Conservation (phyloP, 92 coral and sea anemone species). For the Heliopora coerulea region DNA sequence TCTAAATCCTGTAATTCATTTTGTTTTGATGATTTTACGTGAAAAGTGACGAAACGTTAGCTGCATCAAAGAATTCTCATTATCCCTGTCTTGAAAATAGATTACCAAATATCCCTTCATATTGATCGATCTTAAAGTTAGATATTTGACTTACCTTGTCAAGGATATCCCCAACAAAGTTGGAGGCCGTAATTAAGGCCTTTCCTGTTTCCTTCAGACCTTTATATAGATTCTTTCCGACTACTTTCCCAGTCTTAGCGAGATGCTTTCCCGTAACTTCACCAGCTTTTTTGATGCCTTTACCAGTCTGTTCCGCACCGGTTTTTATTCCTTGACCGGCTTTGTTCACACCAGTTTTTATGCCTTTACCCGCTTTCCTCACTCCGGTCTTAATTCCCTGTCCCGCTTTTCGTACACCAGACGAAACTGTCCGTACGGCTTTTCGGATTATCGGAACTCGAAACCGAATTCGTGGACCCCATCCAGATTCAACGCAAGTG, state of each 20-base stretch:
- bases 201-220: conserved; percentile 33
- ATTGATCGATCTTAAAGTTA: no score
- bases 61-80: no score
- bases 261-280: not conserved
- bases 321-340: conserved; percentile 11
- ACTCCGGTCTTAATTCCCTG: not conserved
- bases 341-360: conserved; percentile 5
- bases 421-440: no score
- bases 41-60: no score
- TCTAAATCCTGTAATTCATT: no score
- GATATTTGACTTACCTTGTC: conserved; percentile 20
- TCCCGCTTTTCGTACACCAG: not conserved
- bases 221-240: conserved; percentile 24
- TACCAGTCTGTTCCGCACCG: conserved; percentile 13
- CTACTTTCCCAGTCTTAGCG: conserved; percentile 7
- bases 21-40: no score
- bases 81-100: no score
- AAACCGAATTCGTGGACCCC: conserved; percentile 19
- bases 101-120: no score
- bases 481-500: not conserved
- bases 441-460: no score
- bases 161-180: conserved; percentile 22
- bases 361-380: conserved; percentile 23
- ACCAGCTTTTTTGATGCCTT: conserved; percentile 33
- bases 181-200: conserved; percentile 27